A percentile compares a stretch with the other conserved stretches of the same genome.
Evolutionary conservation across 2,113 vertebrate genomes (phyloP).

Genomic region (Cervus canadensis): DNA sequence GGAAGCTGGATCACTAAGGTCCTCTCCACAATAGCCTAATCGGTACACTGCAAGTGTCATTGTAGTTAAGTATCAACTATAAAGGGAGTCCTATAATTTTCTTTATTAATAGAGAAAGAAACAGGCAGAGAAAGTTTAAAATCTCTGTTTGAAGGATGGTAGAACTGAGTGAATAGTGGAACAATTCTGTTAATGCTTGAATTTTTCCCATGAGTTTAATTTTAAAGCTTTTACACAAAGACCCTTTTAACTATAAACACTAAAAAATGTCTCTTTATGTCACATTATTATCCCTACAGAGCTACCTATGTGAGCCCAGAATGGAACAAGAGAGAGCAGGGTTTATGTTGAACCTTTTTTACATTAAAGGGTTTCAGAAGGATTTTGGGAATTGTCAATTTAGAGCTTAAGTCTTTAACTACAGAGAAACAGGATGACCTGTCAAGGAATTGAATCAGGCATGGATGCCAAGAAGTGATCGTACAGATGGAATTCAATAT

Average conservation of each 20-base stretch:
- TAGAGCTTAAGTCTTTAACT: constrained; percentile 9
- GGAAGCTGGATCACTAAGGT: not conserved
- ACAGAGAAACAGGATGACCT: not conserved
- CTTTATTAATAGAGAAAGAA: constrained; percentile 44
- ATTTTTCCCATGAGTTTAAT: constrained; percentile 12
- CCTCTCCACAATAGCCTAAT: not conserved
- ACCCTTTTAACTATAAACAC: constrained; percentile 5
- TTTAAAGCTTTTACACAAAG: constrained; percentile 1
- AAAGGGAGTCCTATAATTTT: not conserved
- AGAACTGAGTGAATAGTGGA: not conserved
- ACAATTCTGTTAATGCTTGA: not conserved
- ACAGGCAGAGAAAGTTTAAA: not conserved
- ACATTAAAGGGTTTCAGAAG: constrained; percentile 7
- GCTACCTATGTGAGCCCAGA: not conserved
- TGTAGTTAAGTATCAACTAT: not conserved
- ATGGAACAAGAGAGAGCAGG: not conserved
- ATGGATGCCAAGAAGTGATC: not conserved
- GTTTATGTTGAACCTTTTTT: not conserved
- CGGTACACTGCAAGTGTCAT: not conserved
- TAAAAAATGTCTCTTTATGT: not conserved
- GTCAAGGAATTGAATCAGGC: not conserved
- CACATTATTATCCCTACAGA: not conserved
- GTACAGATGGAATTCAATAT: not conserved
- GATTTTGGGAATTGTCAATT: constrained; percentile 21
- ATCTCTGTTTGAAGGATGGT: not conserved